A percentile compares a stretch with the other conserved stretches of the same genome.
phyloP scores from a whole-genome alignment of 2,888 invertebrate genomes.

The Nasonia oneida region DNA sequence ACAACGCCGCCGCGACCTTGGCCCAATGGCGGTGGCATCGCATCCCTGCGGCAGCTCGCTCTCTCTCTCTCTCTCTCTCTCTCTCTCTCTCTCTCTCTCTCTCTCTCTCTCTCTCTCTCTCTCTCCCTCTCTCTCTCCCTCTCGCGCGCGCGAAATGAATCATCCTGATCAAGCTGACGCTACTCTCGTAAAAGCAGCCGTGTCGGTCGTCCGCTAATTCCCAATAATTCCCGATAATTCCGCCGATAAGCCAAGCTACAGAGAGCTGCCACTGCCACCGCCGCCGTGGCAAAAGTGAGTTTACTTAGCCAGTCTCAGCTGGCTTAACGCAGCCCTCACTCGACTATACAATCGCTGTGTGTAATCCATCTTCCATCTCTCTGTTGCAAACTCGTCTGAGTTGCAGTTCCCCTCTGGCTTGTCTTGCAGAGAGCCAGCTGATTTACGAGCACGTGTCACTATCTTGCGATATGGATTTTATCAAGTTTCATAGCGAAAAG shows the following conservation, averaged over 20 bases:
- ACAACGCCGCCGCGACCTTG: background rate
- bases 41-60: background rate
- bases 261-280: background rate
- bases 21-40: background rate
- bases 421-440: background rate
- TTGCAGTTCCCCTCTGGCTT: background rate
- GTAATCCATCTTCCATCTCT: background rate
- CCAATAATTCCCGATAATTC: constrained; percentile 50
- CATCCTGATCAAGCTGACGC: constrained; percentile 24
- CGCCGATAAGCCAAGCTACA: background rate
- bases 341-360: background rate
- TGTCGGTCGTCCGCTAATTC: constrained; percentile 48
- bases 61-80: no score
- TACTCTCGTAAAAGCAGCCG: constrained; percentile 18
- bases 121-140: no score
- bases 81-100: no score
- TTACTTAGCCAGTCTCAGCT: constrained; percentile 37
- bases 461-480: background rate
- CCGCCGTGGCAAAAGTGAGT: constrained; percentile 31
- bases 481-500: background rate
- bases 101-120: no score
- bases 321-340: background rate
- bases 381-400: background rate
- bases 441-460: background rate
- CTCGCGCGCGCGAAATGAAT: constrained; percentile 42